Evolutionary conservation across 2,888 invertebrate species (phyloP).

Genomic region (Clunio marinus): DNA sequence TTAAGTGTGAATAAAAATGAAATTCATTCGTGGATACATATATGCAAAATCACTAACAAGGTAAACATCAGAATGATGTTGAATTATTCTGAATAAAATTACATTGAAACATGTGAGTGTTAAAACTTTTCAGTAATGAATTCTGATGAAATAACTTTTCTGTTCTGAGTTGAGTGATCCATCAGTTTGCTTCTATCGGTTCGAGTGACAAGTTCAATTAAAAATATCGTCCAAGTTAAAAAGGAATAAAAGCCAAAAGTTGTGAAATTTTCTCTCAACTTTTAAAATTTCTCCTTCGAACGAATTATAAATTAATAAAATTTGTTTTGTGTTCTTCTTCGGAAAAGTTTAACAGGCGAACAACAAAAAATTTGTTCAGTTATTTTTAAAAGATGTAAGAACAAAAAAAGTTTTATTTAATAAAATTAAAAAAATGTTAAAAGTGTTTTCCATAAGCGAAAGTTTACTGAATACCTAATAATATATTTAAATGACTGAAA

Average conservation of each 20-base stretch:
- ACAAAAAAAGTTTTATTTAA: too few species aligned
- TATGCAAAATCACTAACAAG: constrained; percentile 32
- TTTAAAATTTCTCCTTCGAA: background rate
- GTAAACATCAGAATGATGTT: constrained; percentile 17
- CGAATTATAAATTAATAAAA: background rate
- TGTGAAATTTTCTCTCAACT: background rate
- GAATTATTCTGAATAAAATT: constrained; percentile 4
- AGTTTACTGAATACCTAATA: too few species aligned
- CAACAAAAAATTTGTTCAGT: background rate
- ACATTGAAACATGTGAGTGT: constrained; percentile 19
- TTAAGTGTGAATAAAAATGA: constrained; percentile 26
- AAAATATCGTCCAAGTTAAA: background rate
- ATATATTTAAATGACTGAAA: too few species aligned
- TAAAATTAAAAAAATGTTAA: too few species aligned
- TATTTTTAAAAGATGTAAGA: background rate
- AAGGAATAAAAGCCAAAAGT: background rate
- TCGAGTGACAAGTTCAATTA: constrained; percentile 6
- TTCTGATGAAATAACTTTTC: background rate
- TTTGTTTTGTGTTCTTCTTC: background rate
- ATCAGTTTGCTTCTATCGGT: constrained; percentile 30
- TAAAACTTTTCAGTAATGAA: constrained; percentile 1
- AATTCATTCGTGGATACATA: constrained; percentile 22
- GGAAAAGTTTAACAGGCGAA: background rate
- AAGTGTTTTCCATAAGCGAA: too few species aligned
- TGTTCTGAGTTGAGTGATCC: background rate